Percentiles rank a stretch among this genome's conserved stretches.
Conservation (phyloP, 2,113 vertebrate genomes). For the Sturnus vulgaris region DNA sequence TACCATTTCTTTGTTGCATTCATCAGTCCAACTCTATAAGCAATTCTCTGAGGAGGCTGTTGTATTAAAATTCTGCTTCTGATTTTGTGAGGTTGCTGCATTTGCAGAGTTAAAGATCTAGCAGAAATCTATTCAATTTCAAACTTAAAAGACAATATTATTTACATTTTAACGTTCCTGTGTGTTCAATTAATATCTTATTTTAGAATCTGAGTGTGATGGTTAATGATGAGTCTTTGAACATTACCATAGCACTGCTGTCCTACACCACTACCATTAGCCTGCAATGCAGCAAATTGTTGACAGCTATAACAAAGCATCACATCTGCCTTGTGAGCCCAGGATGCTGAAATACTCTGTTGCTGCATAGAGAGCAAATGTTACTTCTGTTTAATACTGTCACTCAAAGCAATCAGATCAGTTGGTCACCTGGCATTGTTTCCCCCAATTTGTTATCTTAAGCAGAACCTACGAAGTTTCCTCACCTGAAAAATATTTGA, state of each 20-base stretch:
- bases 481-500: background rate
- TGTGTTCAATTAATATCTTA: slow-evolving; percentile 26
- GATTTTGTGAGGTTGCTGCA: slow-evolving; percentile 14
- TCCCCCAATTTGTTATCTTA: background rate
- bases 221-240: slow-evolving; percentile 31
- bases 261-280: slow-evolving; percentile 21
- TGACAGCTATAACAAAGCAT: slow-evolving; percentile 60
- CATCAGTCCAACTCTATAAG: background rate
- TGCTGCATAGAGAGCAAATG: background rate
- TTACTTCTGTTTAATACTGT: background rate
- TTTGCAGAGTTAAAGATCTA: background rate
- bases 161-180: background rate
- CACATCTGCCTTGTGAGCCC: background rate
- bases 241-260: background rate
- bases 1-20: background rate
- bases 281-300: slow-evolving; percentile 59
- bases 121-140: background rate
- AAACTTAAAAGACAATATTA: slow-evolving; percentile 19
- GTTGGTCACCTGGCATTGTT: background rate
- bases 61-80: slow-evolving; percentile 7
- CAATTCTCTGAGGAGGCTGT: background rate
- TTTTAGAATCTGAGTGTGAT: background rate
- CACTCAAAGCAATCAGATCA: background rate
- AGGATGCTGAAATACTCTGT: slow-evolving; percentile 1
- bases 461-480: background rate